Evolutionary conservation across 2,888 invertebrate species (phyloP).

Genomic region (Psylliodes chrysocephalus): DNA sequence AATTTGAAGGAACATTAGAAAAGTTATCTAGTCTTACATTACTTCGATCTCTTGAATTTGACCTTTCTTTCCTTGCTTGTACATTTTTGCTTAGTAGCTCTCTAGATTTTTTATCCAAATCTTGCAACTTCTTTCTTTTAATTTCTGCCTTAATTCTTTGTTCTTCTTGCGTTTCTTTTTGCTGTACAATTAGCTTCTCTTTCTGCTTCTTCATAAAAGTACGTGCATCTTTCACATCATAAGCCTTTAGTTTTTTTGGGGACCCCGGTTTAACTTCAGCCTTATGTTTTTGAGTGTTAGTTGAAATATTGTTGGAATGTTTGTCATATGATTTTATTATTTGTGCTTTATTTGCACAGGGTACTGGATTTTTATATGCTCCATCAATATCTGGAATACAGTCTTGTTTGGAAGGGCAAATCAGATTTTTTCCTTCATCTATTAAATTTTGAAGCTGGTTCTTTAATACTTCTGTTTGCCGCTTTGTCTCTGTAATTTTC

Average conservation of each 20-base stretch:
- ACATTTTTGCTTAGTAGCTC: conserved; percentile 64
- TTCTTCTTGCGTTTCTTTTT: conserved; percentile 58
- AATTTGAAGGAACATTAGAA: neutral
- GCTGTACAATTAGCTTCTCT: conserved; percentile 62
- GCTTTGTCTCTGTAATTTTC: conserved; percentile 55
- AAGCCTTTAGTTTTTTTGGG: conserved; percentile 54
- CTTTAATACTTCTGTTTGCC: conserved; percentile 59
- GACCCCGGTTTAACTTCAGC: conserved; percentile 21
- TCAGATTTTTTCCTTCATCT: conserved; percentile 45
- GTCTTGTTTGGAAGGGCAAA: conserved; percentile 36
- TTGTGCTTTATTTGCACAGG: conserved; percentile 44
- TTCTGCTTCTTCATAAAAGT: conserved; percentile 69
- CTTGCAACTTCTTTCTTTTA: conserved; percentile 64
- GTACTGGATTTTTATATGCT: conserved; percentile 25
- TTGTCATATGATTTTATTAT: conserved; percentile 47
- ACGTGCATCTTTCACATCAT: conserved; percentile 67
- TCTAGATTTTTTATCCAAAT: conserved; percentile 63
- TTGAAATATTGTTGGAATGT: conserved; percentile 38
- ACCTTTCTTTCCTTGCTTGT: conserved; percentile 54
- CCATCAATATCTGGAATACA: conserved; percentile 12
- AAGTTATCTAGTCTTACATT: conserved; percentile 34
- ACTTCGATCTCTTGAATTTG: conserved; percentile 50
- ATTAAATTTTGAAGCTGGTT: conserved; percentile 58
- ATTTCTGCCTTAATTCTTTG: conserved; percentile 54
- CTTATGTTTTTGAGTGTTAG: conserved; percentile 23